These are phyloP conservation scores for Telenomus remus DNA, from an alignment of 1,140 invertebrate species.

Conservation along the genomic window DNA sequence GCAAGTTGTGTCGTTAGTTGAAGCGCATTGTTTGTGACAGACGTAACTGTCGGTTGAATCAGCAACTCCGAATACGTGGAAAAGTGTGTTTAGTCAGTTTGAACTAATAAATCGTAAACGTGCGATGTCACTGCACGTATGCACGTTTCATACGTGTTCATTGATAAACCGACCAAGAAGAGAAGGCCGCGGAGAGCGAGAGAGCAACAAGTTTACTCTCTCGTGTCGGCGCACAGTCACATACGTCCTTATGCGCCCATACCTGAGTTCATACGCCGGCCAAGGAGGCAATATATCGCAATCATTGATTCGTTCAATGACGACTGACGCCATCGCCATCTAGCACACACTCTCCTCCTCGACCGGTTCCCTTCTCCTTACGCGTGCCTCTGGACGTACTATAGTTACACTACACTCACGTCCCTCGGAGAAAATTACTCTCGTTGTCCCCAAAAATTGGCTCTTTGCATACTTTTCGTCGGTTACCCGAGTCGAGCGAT, in stretches of 20 bases:
- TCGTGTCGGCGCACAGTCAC: slow-evolving; percentile 31
- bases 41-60: neutral
- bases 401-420: slow-evolving; percentile 9
- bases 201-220: slow-evolving; percentile 6
- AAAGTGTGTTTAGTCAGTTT: slow-evolving; percentile 14
- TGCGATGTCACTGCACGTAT: slow-evolving; percentile 55
- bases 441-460: neutral
- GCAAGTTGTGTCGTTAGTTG: no score
- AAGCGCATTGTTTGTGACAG: slow-evolving; percentile 4
- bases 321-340: slow-evolving; percentile 60
- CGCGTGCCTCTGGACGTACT: slow-evolving; percentile 28
- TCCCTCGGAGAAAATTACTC: slow-evolving; percentile 17
- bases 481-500: slow-evolving; percentile 35
- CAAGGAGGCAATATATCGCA: slow-evolving; percentile 54
- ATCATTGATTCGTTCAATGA: slow-evolving; percentile 59
- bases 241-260: slow-evolving; percentile 40
- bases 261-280: slow-evolving; percentile 26
- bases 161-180: slow-evolving; percentile 59
- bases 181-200: slow-evolving; percentile 26
- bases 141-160: slow-evolving; percentile 52
- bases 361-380: slow-evolving; percentile 54
- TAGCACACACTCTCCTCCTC: slow-evolving; percentile 57
- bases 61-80: slow-evolving; percentile 9
- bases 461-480: neutral
- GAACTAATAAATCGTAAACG: slow-evolving; percentile 55